Percentiles rank a stretch among this genome's conserved stretches.
Evolutionary conservation across 2,113 vertebrate genomes (phyloP).

Genomic region (Podilymbus podiceps): DNA sequence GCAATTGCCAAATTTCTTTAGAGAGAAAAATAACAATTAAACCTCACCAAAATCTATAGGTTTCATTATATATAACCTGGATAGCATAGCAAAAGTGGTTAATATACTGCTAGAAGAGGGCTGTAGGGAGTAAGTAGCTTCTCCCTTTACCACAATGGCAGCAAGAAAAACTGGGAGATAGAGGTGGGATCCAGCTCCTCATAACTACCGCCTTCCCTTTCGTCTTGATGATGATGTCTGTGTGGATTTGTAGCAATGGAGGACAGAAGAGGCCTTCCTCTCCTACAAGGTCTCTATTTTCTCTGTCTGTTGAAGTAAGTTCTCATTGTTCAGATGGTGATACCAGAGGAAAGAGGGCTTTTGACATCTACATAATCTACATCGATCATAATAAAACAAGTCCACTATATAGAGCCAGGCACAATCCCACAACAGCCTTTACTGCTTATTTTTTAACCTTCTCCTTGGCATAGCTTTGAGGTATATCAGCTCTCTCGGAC

Average conservation of each 20-base stretch:
- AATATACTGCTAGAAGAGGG: not conserved
- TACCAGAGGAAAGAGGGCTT: not conserved
- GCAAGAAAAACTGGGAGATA: not conserved
- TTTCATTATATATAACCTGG: not conserved
- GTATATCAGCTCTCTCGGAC: accelerated
- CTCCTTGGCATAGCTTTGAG: not conserved
- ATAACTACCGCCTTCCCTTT: not conserved
- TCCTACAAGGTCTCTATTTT: not conserved
- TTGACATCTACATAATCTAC: not conserved
- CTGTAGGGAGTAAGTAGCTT: too few species aligned
- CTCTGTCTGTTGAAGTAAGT: not conserved
- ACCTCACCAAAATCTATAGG: not conserved
- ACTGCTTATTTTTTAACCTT: not conserved
- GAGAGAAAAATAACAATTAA: not conserved
- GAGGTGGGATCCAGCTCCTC: not conserved
- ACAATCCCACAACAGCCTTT: not conserved
- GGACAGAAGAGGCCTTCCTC: not conserved
- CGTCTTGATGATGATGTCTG: not conserved
- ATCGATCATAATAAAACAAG: not conserved
- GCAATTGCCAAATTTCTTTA: not conserved
- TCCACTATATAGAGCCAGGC: not conserved
- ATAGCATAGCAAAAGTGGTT: not conserved
- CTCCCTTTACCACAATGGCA: not conserved
- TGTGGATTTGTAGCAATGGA: not conserved
- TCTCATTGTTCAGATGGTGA: not conserved